These are phyloP conservation scores for Onychomys leucogaster DNA, from an alignment of 2,797 vertebrate species.

Conservation along the genomic window DNA sequence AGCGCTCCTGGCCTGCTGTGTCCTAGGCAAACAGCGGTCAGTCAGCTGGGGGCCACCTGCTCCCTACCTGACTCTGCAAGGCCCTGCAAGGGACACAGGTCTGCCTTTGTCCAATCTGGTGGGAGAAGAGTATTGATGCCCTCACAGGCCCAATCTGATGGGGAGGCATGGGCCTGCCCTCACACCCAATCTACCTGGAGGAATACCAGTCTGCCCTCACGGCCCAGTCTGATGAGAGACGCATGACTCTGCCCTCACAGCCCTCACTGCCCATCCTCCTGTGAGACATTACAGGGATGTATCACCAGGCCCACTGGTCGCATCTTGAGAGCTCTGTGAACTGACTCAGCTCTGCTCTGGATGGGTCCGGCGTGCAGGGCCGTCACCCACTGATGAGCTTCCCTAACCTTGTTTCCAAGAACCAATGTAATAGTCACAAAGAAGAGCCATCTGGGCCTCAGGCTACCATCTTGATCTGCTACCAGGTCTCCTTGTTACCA, in stretches of 20 bases:
- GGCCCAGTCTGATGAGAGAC: not conserved
- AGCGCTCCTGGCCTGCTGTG: slow-evolving; percentile 95
- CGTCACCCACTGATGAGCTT: not conserved
- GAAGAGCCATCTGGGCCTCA: not conserved
- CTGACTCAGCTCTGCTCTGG: not conserved
- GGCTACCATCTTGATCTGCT: not conserved
- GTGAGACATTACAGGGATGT: not conserved
- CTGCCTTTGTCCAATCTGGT: not conserved
- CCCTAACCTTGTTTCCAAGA: not conserved
- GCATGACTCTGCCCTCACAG: no score
- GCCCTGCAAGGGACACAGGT: not conserved
- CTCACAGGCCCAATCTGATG: not conserved
- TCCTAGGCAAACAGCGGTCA: slow-evolving; percentile 87
- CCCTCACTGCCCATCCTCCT: not conserved
- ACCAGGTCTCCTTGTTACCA: not conserved
- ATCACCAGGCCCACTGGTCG: not conserved
- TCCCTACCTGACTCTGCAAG: not conserved
- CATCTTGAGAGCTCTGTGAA: not conserved
- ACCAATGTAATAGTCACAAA: not conserved
- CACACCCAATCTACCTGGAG: not conserved
- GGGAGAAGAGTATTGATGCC: not conserved
- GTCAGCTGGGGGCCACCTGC: not conserved
- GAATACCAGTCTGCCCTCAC: not conserved
- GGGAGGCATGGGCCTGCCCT: not conserved
- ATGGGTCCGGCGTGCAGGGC: not conserved